phyloP scores from a whole-genome alignment of 2,113 vertebrate genomes.

The Heptranchias perlo region DNA sequence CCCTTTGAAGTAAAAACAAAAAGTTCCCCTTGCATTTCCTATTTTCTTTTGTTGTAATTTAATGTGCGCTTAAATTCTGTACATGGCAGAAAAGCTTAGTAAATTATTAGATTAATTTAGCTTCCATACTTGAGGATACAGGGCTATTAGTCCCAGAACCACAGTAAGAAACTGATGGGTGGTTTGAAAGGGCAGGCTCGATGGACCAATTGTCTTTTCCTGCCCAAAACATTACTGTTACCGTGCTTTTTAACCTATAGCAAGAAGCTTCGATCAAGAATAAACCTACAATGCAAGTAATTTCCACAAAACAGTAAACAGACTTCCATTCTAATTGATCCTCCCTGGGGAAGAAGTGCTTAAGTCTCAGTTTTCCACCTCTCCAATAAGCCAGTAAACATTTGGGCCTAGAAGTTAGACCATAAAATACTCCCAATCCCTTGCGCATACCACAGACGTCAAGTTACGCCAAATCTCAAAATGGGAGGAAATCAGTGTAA shows the following conservation, averaged over 20 bases:
- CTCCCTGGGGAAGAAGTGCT: not conserved
- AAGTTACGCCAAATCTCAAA: too few species aligned
- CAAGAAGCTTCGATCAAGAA: not conserved
- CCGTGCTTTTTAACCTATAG: not conserved
- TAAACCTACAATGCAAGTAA: not conserved
- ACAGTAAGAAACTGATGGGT: not conserved
- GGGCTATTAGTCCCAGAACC: not conserved
- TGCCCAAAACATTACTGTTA: not conserved
- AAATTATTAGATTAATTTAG: not conserved
- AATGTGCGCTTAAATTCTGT: not conserved
- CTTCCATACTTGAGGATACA: not conserved
- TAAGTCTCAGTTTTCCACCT: not conserved
- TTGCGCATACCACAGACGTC: too few species aligned
- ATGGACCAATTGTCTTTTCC: not conserved
- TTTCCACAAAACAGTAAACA: not conserved
- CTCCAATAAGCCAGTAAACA: not conserved
- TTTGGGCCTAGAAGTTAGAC: too few species aligned
- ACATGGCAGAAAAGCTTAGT: not conserved
- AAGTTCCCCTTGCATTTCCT: not conserved
- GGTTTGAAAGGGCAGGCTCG: not conserved
- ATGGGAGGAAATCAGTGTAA: too few species aligned
- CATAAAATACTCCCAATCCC: too few species aligned
- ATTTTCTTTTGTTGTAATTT: not conserved
- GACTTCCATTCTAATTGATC: not conserved
- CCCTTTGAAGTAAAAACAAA: not conserved